Base-by-base conservation (phyloP, 1,140 invertebrate genomes). In the Diabrotica virgifera region DNA sequence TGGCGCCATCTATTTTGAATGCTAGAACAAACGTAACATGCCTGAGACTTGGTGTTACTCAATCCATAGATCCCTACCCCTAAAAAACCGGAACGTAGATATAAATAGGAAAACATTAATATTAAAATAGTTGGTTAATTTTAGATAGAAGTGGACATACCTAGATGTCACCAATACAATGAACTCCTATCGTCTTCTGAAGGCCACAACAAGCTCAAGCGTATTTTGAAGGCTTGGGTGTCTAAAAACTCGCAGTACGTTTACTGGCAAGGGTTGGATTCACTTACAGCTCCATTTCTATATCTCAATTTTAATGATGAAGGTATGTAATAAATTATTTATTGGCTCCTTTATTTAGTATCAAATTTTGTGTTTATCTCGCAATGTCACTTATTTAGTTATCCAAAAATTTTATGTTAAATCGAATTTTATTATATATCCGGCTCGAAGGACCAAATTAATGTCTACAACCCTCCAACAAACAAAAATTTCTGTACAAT, bases 191-290 rank as follows among this genome's bases (percentile, higher is more conserved):
- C 96, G 13, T 98, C 97, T 3, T 88, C 92, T 4, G 88, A 89
- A 64, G 97, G 94, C 0, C 96, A 98, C 77, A 82, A 84, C 61
- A 97, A 96, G 78, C 87, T 99, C 57, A 96, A 97, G 77, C 83
- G 96, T 56, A 84, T 99, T 62, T 82, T 99, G 0, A 99, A 99
- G 82, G 96, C 97, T 0, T 99, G 97, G 97, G 90, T 99, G 11
- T 86, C 91, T 8, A 90, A 90, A 59, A 95, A 99, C 83, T 89
- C 93, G 0, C 87, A 97, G 71, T 98, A 98, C 77, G 97, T 99
- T 0, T 99, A 99, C 79, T 99, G 98, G 98, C 97, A 99, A 84
- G 98, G 98, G 4, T 80, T 99, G 11, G 98, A 99, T 83, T 99
- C 97, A 0, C 81, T 99, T 1, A 96, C 94, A 68, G 97, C 97